These are phyloP conservation scores for Acanthosepion pharaonis DNA, from an alignment of 2,888 invertebrate species.

Conservation along the genomic window DNA sequence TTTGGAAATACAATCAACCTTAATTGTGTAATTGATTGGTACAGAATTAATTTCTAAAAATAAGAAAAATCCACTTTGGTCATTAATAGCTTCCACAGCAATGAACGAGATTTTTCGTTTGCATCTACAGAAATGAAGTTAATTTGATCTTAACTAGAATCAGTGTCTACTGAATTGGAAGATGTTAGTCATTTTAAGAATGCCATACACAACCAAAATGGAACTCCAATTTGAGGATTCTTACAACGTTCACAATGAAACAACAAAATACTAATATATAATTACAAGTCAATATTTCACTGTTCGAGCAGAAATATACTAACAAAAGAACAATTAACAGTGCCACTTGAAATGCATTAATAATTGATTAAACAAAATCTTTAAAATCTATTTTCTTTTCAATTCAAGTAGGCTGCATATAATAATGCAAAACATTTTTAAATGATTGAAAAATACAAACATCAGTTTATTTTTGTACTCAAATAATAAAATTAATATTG, in stretches of 20 bases:
- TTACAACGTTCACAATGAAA: neutral
- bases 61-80: neutral
- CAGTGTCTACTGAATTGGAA: neutral
- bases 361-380: conserved; percentile 23
- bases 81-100: neutral
- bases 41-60: conserved; percentile 18
- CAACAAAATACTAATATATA: neutral
- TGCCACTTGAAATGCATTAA: neutral
- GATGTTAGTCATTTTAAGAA: neutral
- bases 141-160: neutral
- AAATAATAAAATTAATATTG: neutral
- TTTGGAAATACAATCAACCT: neutral
- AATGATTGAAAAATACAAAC: neutral
- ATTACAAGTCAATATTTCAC: neutral
- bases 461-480: neutral
- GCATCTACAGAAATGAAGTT: neutral
- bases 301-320: neutral
- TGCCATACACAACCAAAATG: neutral
- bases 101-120: neutral
- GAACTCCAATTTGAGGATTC: neutral
- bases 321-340: conserved; percentile 20
- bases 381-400: neutral
- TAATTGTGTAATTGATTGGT: neutral
- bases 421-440: neutral
- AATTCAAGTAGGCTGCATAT: neutral